A percentile compares a stretch with the other conserved stretches of the same genome.
phyloP scores from a whole-genome alignment of 53 echinoderm and acorn worm species.

The Arbacia lixula region DNA sequence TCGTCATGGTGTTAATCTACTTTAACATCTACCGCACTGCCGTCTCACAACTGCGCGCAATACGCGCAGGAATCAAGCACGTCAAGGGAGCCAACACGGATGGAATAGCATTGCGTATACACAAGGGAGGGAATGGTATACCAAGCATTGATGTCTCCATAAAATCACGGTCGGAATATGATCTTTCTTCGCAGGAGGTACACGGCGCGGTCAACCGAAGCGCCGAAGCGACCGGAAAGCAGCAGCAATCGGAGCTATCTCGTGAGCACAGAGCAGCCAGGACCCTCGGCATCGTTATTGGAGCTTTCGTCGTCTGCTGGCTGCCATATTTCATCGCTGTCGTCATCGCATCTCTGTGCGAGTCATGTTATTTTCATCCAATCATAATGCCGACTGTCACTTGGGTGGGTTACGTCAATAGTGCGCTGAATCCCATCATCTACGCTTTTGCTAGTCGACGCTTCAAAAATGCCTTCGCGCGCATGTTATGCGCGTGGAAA shows the following conservation, averaged over 20 bases:
- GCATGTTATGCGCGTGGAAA: conserved; percentile 79
- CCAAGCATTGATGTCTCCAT: background rate
- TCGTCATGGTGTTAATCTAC: conserved; percentile 90
- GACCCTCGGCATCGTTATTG: conserved; percentile 91
- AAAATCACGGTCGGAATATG: background rate
- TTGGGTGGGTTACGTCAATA: conserved; percentile 92
- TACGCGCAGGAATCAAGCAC: conserved; percentile 79
- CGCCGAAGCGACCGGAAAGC: conserved; percentile 21
- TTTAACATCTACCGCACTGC: conserved; percentile 87
- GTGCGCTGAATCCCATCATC: conserved; percentile 90
- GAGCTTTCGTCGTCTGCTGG: conserved; percentile 95
- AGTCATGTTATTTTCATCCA: conserved; percentile 70
- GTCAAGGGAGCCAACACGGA: conserved; percentile 58
- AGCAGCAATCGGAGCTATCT: conserved; percentile 40
- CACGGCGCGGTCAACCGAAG: conserved; percentile 12
- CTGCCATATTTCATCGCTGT: conserved; percentile 93
- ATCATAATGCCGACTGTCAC: conserved; percentile 61
- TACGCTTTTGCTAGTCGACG: conserved; percentile 92
- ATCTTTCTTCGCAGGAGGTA: conserved; percentile 7
- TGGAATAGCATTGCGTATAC: conserved; percentile 79
- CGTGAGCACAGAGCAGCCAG: conserved; percentile 70
- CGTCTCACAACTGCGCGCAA: conserved; percentile 71
- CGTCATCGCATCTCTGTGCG: conserved; percentile 78
- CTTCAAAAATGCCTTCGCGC: conserved; percentile 86
- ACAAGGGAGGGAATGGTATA: conserved; percentile 64